Percentiles rank a stretch among this genome's conserved stretches.
These are phyloP conservation scores for Heliopora coerulea DNA, from an alignment of 92 coral and sea anemone species.

Conservation along the genomic window DNA sequence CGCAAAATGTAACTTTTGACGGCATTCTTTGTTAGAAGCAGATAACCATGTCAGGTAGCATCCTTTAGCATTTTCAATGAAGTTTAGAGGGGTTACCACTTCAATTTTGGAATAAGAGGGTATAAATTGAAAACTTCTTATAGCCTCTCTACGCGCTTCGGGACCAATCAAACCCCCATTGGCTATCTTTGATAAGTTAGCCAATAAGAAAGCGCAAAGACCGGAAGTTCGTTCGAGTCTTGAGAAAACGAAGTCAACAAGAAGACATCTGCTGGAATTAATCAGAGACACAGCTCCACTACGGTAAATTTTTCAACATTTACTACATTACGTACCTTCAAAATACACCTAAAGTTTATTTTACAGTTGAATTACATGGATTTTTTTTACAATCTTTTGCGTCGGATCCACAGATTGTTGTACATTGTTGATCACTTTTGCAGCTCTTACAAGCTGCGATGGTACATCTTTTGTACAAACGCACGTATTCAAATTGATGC, in stretches of 20 bases:
- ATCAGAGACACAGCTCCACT: not conserved
- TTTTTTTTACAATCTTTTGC: not conserved
- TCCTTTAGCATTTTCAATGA: too few relatives aligned
- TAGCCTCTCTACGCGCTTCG: too few relatives aligned
- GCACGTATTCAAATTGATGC: not conserved
- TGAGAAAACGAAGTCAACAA: not conserved
- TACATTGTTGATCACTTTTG: not conserved
- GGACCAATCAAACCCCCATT: too few relatives aligned
- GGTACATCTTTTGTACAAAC: not conserved
- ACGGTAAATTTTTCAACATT: not conserved
- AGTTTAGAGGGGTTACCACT: too few relatives aligned
- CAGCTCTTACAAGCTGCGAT: constrained; percentile 8
- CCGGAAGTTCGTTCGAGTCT: not conserved
- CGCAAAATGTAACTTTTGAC: too few relatives aligned
- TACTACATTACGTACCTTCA: not conserved
- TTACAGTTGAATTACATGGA: not conserved
- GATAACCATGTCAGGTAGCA: too few relatives aligned
- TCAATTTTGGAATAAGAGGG: too few relatives aligned
- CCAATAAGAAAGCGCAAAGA: constrained; percentile 1
- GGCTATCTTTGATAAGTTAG: not conserved
- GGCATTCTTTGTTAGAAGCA: too few relatives aligned
- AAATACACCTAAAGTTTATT: not conserved
- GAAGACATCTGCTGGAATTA: not conserved
- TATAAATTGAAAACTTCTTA: too few relatives aligned
- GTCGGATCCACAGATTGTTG: not conserved